These are phyloP conservation scores for Polyodon spathula DNA, from an alignment of 2,113 vertebrate species.

Conservation along the genomic window DNA sequence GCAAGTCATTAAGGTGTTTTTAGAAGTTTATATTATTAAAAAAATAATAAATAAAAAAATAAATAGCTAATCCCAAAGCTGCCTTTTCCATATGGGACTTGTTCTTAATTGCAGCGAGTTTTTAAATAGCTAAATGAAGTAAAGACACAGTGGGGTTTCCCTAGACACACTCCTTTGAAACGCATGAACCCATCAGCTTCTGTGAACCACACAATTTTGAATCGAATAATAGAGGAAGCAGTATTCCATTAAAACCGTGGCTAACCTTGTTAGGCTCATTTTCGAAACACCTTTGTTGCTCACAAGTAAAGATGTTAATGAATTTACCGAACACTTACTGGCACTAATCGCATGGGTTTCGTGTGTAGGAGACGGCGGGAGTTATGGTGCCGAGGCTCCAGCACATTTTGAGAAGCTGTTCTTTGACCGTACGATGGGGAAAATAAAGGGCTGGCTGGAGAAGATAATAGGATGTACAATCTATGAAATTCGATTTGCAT, in stretches of 20 bases:
- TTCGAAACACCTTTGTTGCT: constrained; percentile 55
- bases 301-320: constrained; percentile 64
- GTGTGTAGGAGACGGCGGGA: constrained; percentile 62
- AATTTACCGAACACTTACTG: constrained; percentile 79
- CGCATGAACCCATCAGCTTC: constrained; percentile 20
- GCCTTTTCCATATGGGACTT: too few species aligned
- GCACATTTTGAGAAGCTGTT: constrained; percentile 51
- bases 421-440: constrained; percentile 37
- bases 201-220: constrained; percentile 47
- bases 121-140: neutral
- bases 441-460: constrained; percentile 50
- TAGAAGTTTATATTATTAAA: constrained; percentile 12
- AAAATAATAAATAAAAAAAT: constrained; percentile 25
- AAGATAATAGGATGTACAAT: constrained; percentile 76
- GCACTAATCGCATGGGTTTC: constrained; percentile 68
- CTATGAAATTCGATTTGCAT: constrained; percentile 68
- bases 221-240: constrained; percentile 39
- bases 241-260: constrained; percentile 54
- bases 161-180: too few species aligned
- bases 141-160: neutral
- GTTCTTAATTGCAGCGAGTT: neutral
- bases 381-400: constrained; percentile 55
- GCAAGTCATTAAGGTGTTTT: too few species aligned
- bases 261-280: constrained; percentile 59
- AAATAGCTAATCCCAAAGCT: constrained; percentile 8